phyloP scores from a whole-genome alignment of 2,113 vertebrate genomes.

The Channa argus region DNA sequence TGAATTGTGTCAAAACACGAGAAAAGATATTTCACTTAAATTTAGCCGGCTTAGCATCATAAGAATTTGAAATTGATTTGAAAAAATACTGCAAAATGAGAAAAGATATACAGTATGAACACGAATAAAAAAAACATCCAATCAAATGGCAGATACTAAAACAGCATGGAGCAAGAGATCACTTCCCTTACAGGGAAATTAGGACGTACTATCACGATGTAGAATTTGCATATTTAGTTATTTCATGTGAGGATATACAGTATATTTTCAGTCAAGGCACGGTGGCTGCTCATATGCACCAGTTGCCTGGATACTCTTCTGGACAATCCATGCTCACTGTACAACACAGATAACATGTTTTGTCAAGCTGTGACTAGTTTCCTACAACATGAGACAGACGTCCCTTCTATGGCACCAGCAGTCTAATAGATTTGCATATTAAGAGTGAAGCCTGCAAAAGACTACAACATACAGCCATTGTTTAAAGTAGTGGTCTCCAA shows the following conservation, averaged over 20 bases:
- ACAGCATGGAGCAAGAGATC: slow-evolving; percentile 6
- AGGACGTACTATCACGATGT: slow-evolving; percentile 23
- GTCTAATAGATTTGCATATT: not conserved
- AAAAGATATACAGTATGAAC: too few species aligned
- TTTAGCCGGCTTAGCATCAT: not conserved
- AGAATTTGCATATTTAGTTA: slow-evolving; percentile 69
- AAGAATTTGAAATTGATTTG: not conserved
- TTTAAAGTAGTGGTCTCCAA: not conserved
- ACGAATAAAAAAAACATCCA: not conserved
- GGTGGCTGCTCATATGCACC: slow-evolving; percentile 46
- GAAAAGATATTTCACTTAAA: too few species aligned
- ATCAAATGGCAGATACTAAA: not conserved
- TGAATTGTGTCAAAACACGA: too few species aligned
- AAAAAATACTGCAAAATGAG: too few species aligned
- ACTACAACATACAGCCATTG: not conserved
- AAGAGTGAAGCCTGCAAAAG: not conserved
- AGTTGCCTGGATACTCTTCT: not conserved
- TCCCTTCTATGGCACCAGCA: not conserved
- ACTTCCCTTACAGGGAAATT: not conserved
- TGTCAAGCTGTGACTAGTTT: slow-evolving; percentile 18
- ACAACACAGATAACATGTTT: slow-evolving; percentile 18
- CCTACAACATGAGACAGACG: not conserved
- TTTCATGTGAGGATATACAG: slow-evolving; percentile 56
- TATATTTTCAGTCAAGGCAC: slow-evolving; percentile 77
- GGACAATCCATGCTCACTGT: slow-evolving; percentile 27